These are phyloP conservation scores for Sebastes kiyomatsui DNA, from an alignment of 2,797 vertebrate genomes.

Conservation along the genomic window DNA sequence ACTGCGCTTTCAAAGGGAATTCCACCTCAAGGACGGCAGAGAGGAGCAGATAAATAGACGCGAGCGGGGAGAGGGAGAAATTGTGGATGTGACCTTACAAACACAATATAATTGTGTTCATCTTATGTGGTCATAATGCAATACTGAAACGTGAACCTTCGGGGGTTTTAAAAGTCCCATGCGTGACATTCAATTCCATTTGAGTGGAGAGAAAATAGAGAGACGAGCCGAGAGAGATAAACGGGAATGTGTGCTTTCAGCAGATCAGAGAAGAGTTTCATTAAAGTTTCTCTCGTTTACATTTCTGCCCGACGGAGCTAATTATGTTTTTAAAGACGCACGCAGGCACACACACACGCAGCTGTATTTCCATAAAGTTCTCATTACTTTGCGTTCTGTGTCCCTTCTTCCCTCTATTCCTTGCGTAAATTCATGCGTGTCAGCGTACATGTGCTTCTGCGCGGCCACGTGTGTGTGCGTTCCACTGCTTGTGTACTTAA, in stretches of 20 bases:
- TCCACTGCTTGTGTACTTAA: constrained; percentile 39
- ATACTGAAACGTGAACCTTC: constrained; percentile 40
- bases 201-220: constrained; percentile 37
- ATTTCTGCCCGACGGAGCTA: constrained; percentile 72
- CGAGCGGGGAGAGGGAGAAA: background rate
- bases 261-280: constrained; percentile 76
- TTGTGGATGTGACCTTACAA: constrained; percentile 36
- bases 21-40: constrained; percentile 47
- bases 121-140: constrained; percentile 55
- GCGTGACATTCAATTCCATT: constrained; percentile 60
- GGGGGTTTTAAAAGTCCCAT: constrained; percentile 51
- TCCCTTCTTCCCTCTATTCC: constrained; percentile 15
- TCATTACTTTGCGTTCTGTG: constrained; percentile 62
- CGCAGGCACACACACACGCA: constrained; percentile 7
- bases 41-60: constrained; percentile 35
- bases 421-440: constrained; percentile 27
- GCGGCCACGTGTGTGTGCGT: constrained; percentile 5
- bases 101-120: constrained; percentile 50
- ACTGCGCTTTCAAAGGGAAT: constrained; percentile 45
- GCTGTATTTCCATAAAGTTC: constrained; percentile 59
- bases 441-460: constrained; percentile 13
- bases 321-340: constrained; percentile 70
- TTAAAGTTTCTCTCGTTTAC: constrained; percentile 77
- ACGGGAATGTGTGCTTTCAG: constrained; percentile 66
- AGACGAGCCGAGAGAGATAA: constrained; percentile 55